Conservation (phyloP, 2,888 invertebrate species). For the Ichneumoninae sp. region DNA sequence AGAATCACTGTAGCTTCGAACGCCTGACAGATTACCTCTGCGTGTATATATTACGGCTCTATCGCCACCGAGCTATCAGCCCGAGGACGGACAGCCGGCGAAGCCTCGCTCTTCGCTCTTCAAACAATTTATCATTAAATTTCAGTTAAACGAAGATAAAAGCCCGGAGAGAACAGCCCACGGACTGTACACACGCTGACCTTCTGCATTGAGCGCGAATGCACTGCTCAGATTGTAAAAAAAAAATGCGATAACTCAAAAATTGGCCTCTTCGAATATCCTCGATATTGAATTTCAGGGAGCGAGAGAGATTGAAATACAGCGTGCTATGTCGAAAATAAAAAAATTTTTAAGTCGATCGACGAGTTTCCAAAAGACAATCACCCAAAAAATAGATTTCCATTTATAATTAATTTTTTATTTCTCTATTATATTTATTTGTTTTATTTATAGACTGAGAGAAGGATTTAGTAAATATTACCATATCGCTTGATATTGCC, state of each 20-base stretch:
- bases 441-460: neutral
- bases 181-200: neutral
- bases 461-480: too few relatives aligned
- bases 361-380: too few relatives aligned
- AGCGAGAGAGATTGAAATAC: neutral
- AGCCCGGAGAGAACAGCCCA: conserved; percentile 12
- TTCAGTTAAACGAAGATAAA: conserved; percentile 43
- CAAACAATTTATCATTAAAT: conserved; percentile 60
- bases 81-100: conserved; percentile 18
- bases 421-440: neutral
- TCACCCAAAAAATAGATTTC: too few relatives aligned
- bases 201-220: neutral
- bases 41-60: conserved; percentile 38
- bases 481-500: too few relatives aligned
- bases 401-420: too few relatives aligned
- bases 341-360: neutral
- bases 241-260: neutral
- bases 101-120: conserved; percentile 14
- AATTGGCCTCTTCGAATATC: neutral
- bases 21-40: conserved; percentile 9
- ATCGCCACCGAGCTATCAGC: conserved; percentile 54
- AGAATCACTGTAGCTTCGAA: conserved; percentile 28
- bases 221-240: neutral
- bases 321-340: neutral
- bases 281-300: neutral